phyloP scores from a whole-genome alignment of 2,888 invertebrate species.

The Pachycephus smyrnensis region DNA sequence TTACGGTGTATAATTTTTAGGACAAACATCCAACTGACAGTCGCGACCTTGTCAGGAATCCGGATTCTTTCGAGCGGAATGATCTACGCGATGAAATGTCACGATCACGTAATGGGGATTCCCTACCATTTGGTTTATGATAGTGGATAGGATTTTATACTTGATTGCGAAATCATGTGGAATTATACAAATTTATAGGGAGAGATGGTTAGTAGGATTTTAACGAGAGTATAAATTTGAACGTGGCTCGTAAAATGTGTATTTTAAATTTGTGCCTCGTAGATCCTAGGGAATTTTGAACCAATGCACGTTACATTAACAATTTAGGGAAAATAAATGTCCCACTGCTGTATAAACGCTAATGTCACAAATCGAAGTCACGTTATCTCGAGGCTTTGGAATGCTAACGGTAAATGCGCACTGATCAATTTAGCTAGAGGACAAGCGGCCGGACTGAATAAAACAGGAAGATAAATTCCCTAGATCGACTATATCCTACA shows the following conservation, averaged over 20 bases:
- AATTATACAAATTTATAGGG: neutral
- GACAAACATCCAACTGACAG: neutral
- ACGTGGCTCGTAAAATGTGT: conserved; percentile 29
- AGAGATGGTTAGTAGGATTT: neutral
- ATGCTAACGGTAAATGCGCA: neutral
- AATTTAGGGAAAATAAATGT: neutral
- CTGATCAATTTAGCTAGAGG: neutral
- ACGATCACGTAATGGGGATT: neutral
- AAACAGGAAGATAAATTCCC: neutral
- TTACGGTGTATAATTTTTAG: neutral
- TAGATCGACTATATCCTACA: neutral
- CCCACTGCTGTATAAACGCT: neutral
- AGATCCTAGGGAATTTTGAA: neutral
- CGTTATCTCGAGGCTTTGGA: neutral
- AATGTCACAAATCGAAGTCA: neutral
- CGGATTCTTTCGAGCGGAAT: neutral
- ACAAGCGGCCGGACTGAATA: neutral
- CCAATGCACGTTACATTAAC: neutral
- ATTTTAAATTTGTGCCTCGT: neutral
- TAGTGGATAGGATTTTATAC: no score
- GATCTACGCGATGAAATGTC: neutral
- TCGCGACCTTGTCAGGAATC: conserved; percentile 43
- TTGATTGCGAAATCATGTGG: neutral
- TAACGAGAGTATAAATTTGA: neutral
- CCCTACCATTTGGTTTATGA: neutral